Conservation (phyloP, 2,113 vertebrate genomes). For the Corvus hawaiiensis region DNA sequence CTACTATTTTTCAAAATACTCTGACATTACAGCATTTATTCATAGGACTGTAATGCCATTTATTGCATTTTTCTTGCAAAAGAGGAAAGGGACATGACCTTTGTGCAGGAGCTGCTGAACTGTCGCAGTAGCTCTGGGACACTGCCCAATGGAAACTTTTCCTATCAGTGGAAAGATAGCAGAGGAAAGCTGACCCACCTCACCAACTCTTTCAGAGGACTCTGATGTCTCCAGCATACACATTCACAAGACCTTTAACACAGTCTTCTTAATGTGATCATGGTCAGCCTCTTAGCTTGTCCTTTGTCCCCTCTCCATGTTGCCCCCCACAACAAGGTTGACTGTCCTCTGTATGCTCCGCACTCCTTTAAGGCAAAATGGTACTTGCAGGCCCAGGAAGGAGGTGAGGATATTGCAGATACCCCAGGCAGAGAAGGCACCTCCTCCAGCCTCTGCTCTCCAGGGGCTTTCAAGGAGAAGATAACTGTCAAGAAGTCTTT, state of each 20-base stretch:
- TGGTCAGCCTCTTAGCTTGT: not conserved
- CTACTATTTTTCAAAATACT: not conserved
- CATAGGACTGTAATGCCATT: not conserved
- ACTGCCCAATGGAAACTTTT: not conserved
- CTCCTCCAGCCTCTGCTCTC: not conserved
- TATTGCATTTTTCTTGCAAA: not conserved
- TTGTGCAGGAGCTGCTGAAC: not conserved
- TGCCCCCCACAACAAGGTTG: not conserved
- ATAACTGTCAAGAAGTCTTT: not conserved
- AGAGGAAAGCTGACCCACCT: not conserved
- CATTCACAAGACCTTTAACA: not conserved
- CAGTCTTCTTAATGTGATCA: not conserved
- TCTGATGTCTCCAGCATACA: not conserved
- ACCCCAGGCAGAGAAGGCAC: not conserved
- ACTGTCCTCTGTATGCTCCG: not conserved
- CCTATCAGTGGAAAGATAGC: not conserved
- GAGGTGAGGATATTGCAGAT: not conserved
- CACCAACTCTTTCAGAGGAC: not conserved
- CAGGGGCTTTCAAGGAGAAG: not conserved
- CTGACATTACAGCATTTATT: not conserved
- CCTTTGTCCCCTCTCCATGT: not conserved
- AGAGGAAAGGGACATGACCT: not conserved
- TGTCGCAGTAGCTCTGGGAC: not conserved
- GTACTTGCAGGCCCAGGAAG: accelerated
- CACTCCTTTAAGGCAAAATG: not conserved